Conservation (phyloP, 2,113 vertebrate genomes). For the Urocynchramus pylzowi region DNA sequence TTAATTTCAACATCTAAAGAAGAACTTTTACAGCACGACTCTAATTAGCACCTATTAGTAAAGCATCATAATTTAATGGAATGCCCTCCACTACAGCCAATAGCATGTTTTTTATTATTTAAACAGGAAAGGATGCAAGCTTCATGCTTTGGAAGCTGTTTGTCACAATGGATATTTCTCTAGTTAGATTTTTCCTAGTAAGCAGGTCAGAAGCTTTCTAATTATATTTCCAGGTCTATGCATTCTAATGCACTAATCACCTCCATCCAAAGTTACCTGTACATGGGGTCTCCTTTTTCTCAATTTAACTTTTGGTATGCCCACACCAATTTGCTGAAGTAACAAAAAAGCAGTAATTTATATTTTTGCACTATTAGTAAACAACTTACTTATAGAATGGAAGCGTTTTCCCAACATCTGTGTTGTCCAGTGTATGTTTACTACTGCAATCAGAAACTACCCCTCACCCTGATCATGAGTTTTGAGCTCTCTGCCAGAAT, state of each 20-base stretch:
- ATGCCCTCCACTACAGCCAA: constrained; percentile 29
- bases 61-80: constrained; percentile 44
- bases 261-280: constrained; percentile 76
- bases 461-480: background rate
- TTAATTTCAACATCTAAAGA: constrained; percentile 25
- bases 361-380: constrained; percentile 16
- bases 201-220: constrained; percentile 68
- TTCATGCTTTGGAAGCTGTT: constrained; percentile 73
- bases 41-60: constrained; percentile 65
- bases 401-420: background rate
- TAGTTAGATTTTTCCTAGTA: constrained; percentile 55
- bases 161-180: constrained; percentile 43
- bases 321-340: constrained; percentile 82
- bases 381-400: background rate
- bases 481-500: background rate
- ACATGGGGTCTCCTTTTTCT: constrained; percentile 78
- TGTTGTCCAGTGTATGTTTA: background rate
- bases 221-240: constrained; percentile 45
- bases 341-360: constrained; percentile 70
- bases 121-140: constrained; percentile 48
- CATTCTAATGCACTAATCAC: constrained; percentile 57
- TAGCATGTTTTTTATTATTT: constrained; percentile 44
- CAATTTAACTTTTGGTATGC: constrained; percentile 80
- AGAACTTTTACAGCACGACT: constrained; percentile 4
- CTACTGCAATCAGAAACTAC: background rate